A percentile compares a stretch with the other conserved stretches of the same genome.
phyloP scores from a whole-genome alignment of 2,113 vertebrate species.

The Uria lomvia region DNA sequence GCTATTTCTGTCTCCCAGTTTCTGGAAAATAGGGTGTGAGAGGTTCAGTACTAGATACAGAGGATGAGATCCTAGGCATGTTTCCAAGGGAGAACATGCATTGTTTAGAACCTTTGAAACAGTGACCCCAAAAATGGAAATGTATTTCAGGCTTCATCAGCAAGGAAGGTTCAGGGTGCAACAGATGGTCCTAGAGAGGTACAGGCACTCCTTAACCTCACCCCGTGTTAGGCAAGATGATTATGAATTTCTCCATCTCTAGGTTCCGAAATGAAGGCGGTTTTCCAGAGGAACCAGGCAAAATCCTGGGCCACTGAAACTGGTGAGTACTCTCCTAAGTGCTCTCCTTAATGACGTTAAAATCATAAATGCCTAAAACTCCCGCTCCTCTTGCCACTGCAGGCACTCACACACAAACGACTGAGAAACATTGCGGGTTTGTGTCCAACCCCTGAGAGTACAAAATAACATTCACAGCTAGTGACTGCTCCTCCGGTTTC shows the following conservation, averaged over 20 bases:
- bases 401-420: background rate
- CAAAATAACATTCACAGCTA: background rate
- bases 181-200: background rate
- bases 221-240: background rate
- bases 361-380: background rate
- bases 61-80: background rate
- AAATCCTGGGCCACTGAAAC: background rate
- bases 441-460: background rate
- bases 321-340: background rate
- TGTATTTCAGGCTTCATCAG: background rate
- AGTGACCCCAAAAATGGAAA: background rate
- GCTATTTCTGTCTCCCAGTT: background rate
- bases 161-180: background rate
- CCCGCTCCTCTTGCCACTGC: background rate
- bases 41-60: background rate
- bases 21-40: background rate
- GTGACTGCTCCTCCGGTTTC: background rate
- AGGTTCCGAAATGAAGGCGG: background rate
- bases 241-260: background rate
- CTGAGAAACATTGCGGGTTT: background rate
- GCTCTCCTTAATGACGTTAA: background rate
- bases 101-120: background rate
- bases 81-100: background rate
- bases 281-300: background rate
- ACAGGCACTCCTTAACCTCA: background rate